These are phyloP conservation scores for Malachius bipustulatus DNA, from an alignment of 2,888 invertebrate genomes.

Conservation along the genomic window DNA sequence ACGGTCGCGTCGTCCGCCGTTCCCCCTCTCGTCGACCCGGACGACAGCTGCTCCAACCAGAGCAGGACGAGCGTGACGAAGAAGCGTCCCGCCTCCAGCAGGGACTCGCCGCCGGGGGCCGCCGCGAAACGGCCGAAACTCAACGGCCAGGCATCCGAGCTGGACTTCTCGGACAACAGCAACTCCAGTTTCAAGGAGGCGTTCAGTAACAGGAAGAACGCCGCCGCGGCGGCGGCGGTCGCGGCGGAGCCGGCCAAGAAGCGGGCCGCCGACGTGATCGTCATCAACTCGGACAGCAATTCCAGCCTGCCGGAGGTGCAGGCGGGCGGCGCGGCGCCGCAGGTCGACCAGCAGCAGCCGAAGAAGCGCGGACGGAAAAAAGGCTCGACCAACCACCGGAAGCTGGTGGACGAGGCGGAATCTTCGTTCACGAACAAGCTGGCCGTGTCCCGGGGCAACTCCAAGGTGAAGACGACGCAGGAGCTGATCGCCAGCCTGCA, in stretches of 20 bases:
- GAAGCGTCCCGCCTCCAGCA: slow-evolving; percentile 23
- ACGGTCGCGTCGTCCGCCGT: slow-evolving; percentile 23
- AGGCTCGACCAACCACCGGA: slow-evolving; percentile 44
- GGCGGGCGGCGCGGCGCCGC: slow-evolving; percentile 31
- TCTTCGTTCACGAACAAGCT: slow-evolving; percentile 44
- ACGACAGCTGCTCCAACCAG: slow-evolving; percentile 14
- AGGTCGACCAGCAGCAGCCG: slow-evolving; percentile 31
- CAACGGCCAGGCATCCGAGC: slow-evolving; percentile 37
- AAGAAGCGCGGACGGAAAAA: slow-evolving; percentile 49
- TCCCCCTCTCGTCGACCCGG: slow-evolving; percentile 19
- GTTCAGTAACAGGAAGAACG: slow-evolving; percentile 13
- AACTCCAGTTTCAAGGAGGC: slow-evolving; percentile 37
- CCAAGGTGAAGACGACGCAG: slow-evolving; percentile 64
- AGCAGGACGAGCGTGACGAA: slow-evolving; percentile 17
- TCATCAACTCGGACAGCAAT: slow-evolving; percentile 38
- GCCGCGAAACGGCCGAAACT: slow-evolving; percentile 35
- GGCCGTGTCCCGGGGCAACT: slow-evolving; percentile 41
- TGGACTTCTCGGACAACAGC: slow-evolving; percentile 36
- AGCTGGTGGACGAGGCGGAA: slow-evolving; percentile 41
- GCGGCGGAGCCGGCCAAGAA: slow-evolving; percentile 15
- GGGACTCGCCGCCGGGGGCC: slow-evolving; percentile 15
- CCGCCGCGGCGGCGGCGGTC: slow-evolving; percentile 16
- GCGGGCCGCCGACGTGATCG: slow-evolving; percentile 23
- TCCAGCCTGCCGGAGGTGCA: slow-evolving; percentile 41
- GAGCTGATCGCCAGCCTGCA: slow-evolving; percentile 69